Percentiles rank a stretch among this genome's conserved stretches.
These are phyloP conservation scores for Anguilla rostrata DNA, from an alignment of 2,113 vertebrate genomes.

Conservation along the genomic window DNA sequence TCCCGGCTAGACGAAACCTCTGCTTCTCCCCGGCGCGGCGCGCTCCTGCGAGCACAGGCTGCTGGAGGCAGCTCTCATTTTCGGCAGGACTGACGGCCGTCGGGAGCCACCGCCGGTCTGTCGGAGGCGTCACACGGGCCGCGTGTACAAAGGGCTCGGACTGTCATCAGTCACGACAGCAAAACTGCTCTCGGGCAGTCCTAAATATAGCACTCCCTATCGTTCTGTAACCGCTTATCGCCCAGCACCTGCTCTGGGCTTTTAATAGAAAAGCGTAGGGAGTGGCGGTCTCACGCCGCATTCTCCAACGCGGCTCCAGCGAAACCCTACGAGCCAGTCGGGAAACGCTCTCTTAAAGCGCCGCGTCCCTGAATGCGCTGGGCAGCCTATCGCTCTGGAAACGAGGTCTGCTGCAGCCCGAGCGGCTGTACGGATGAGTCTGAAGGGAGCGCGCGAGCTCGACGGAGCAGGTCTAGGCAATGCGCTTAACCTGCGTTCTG, in stretches of 20 bases:
- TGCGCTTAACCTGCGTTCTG: neutral
- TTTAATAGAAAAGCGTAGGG: slow-evolving; percentile 53
- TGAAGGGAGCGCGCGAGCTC: neutral
- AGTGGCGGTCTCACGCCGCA: slow-evolving; percentile 28
- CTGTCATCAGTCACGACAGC: slow-evolving; percentile 45
- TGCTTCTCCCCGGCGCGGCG: neutral
- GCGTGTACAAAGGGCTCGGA: slow-evolving; percentile 10
- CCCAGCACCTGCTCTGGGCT: slow-evolving; percentile 58
- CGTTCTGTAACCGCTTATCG: slow-evolving; percentile 44
- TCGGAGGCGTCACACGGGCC: neutral
- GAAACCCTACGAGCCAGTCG: neutral
- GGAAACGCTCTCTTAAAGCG: neutral
- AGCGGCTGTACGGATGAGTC: neutral
- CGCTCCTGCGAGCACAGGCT: neutral
- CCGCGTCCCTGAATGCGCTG: neutral
- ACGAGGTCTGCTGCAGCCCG: neutral
- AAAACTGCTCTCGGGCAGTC: slow-evolving; percentile 44
- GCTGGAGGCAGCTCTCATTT: neutral
- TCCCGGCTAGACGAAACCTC: neutral
- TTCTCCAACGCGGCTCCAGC: slow-evolving; percentile 13
- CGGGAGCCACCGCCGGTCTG: too few relatives aligned
- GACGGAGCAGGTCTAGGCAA: neutral
- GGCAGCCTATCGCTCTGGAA: neutral
- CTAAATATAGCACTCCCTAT: slow-evolving; percentile 57
- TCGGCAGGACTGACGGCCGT: neutral